phyloP scores from a whole-genome alignment of 2,888 invertebrate species.

The Camptogramma bilineatum region DNA sequence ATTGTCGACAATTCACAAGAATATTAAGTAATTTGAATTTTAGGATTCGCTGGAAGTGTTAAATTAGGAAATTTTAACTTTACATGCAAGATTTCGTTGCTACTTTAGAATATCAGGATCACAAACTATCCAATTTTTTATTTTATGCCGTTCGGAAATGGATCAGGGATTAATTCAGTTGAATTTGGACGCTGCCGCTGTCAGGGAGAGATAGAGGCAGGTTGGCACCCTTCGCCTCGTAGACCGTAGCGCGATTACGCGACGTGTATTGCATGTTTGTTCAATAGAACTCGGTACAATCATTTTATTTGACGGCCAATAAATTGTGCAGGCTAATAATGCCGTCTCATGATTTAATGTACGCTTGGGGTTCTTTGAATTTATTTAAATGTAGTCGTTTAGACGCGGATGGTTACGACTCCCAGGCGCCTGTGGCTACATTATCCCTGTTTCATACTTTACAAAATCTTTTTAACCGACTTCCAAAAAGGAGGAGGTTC shows the following conservation, averaged over 20 bases:
- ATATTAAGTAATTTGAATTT: neutral
- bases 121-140: neutral
- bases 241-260: slow-evolving; percentile 38
- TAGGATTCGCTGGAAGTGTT: neutral
- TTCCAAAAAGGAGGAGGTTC: too few relatives aligned
- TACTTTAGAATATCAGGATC: neutral
- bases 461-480: slow-evolving; percentile 7
- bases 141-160: neutral
- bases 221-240: slow-evolving; percentile 51
- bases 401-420: slow-evolving; percentile 40
- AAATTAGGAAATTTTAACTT: neutral
- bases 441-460: slow-evolving; percentile 32
- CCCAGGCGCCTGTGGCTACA: slow-evolving; percentile 38
- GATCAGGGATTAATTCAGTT: too few relatives aligned
- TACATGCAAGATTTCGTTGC: neutral
- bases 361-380: slow-evolving; percentile 51
- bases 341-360: slow-evolving; percentile 56
- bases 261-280: slow-evolving; percentile 55
- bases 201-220: slow-evolving; percentile 53
- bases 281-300: slow-evolving; percentile 58
- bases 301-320: slow-evolving; percentile 57
- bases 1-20: slow-evolving; percentile 3
- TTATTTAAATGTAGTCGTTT: slow-evolving; percentile 56
- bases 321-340: slow-evolving; percentile 55
- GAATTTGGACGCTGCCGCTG: too few relatives aligned